Evolutionary conservation across 2,888 invertebrate genomes (phyloP), one percentile per base, ranked within the genome.

Genomic region (Polietes domitor): DNA sequence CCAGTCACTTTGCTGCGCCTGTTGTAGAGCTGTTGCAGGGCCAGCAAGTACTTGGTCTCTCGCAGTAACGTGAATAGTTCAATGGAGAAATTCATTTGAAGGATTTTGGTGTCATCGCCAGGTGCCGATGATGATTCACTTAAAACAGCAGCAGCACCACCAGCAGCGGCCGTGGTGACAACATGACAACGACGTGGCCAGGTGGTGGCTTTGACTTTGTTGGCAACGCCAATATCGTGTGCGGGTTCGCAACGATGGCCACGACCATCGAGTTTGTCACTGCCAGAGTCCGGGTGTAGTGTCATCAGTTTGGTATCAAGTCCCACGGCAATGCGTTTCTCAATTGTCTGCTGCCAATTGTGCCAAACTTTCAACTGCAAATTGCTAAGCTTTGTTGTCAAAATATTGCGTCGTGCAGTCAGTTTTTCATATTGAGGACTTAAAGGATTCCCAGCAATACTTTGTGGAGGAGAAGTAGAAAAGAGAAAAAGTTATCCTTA

Each of bases 41-140:
- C 94, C 83, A 94, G 94, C 93, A 97, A 93, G 90, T 97, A 98
- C 76, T 96, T 95, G 37, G 97, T 95, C 93, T 98, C 98, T 76
- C 95, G 94, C 26, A 98, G 92, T 50, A 96, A 93, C 85, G 95
- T 94, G 41, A 94, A 94, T 74, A 98, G 92, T 94, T 96, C 91
- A 7, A 77, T 58, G 1, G 91, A 89, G 37, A 90, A 88, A 84
- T 90, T 89, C 9, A 90, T 87, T 73, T 89, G 85, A 61, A 91
- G 86, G 19, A 85, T 82, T 85, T 83, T 80, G 58, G 55, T 74
- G 73, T 79, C 81, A 77, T 43, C 32, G 28, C 28, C 71, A 24
- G 68, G 68, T 81, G 72, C 72, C 58, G 83, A 55, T 50, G 73
- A 75, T 70, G 83, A 73, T 74, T 79, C 85, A 77, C 53, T 78